phyloP scores from a whole-genome alignment of 2,113 vertebrate genomes.

The Festucalex cinctus region DNA sequence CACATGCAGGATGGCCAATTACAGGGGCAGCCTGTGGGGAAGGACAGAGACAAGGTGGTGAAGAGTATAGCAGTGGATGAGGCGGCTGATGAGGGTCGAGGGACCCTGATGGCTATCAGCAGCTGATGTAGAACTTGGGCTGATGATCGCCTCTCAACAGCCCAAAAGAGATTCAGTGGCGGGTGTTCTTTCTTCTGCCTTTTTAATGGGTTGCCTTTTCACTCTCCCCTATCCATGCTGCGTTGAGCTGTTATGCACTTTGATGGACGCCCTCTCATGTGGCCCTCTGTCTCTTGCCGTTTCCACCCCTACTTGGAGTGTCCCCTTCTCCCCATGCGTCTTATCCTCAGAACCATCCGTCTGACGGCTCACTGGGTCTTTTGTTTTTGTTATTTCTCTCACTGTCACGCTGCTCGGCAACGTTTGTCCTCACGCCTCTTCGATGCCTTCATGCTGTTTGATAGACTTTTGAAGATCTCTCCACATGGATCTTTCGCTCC shows the following conservation, averaged over 20 bases:
- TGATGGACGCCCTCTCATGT: conserved; percentile 48
- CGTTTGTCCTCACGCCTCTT: conserved; percentile 54
- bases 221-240: too few relatives aligned
- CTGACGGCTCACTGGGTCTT: conserved; percentile 18
- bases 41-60: conserved; percentile 25
- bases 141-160: conserved; percentile 52
- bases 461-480: conserved; percentile 20
- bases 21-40: conserved; percentile 36
- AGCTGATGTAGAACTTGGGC: conserved; percentile 52
- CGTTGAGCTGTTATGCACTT: too few relatives aligned
- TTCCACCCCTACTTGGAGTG: conserved; percentile 10
- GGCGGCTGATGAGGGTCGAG: conserved; percentile 33
- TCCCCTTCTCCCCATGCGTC: conserved; percentile 22
- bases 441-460: conserved; percentile 49
- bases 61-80: conserved; percentile 25
- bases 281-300: conserved; percentile 20
- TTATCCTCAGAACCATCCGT: conserved; percentile 20
- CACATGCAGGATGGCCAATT: conserved; percentile 41
- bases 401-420: conserved; percentile 37
- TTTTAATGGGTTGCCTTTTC: conserved; percentile 42
- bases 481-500: conserved; percentile 3
- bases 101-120: conserved; percentile 43
- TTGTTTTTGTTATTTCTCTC: conserved; percentile 1
- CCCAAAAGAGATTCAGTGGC: conserved; percentile 12
- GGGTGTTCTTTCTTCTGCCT: background rate